Evolutionary conservation across 2,113 vertebrate genomes (phyloP), one percentile per base, ranked within the genome.

Genomic region (Hippocampus zosterae): DNA sequence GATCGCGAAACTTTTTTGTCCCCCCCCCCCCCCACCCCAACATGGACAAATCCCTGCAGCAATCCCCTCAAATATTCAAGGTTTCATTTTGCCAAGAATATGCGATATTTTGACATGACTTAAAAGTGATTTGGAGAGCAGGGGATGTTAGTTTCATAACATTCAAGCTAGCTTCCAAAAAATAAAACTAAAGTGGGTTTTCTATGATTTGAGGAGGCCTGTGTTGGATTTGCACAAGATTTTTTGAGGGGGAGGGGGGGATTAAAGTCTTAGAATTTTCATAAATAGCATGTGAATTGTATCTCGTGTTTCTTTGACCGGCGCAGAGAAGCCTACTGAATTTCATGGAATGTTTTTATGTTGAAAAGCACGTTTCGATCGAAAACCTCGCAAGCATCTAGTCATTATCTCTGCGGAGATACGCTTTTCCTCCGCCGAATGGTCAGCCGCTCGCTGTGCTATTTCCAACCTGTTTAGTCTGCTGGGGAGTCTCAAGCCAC

Each of bases 401-500:
- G 53, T 72, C 56, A 70, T 78, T 18, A 70, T 63, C 25, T n/a
- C 81, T 70, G 68, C 73, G 60, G 69, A 75, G 46, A 65, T 68
- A 70, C 69, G 67, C 44, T 77, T 69, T 60, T 75, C 46, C 55
- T 81, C 60, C 44, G 46, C 72, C 29, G 46, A 68, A 66, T 56
- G 79, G 77, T 74, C 69, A 75, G 72, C 71, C 37, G 29, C 65
- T 64, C 67, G 40, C n/a, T 42, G 21, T 52, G 72, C 61, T 73
- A 56, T 75, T 73, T 62, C 37, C 60, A 69, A 55, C 70, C 78
- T 59, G n/a, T 76, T 59, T 53, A 50, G 33, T 64, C 71, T 62
- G 62, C 62, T 70, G 81, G 70, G 71, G 68, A 70, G 71, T 56
- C 16, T 60, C 15, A 27, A 82, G 23, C 84, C 75, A 64, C 74